Evolutionary conservation across 2,888 invertebrate genomes (phyloP), one percentile per base, ranked within the genome.

Genomic region (Hartigia nigra): DNA sequence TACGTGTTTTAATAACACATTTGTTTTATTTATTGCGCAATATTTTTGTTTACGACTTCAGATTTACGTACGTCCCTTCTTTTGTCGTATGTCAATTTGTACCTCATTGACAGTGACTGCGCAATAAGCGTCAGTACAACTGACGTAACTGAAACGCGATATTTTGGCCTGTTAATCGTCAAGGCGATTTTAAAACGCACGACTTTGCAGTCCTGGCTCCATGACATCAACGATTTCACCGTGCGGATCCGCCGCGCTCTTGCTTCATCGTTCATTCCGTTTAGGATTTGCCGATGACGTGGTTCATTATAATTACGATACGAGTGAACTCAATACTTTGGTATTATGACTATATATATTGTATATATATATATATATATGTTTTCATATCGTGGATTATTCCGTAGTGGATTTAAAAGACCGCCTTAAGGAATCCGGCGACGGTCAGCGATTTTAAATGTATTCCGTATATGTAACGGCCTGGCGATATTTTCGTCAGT

Each of bases 211-310:
- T 39, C 14, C 55, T 55, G 5, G 55, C 23, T 55, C 55, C 55
- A 23, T 55, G 55, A 23, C 55, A 55, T 23, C 23, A 23, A 55
- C 55, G 55, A 55, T 23, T 23, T 23, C 14, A 4, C 14, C 14
- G 1, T 4, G 72, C 34, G 31, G 12, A 31, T 32, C 72, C 12
- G 72, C 12, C 31, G 31, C 72, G 31, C 23, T 3, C 11, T 72
- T 72, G 72, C 72, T 34, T 72, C 34, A 72, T 31, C 72, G 12
- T 36, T n/a, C 36, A 39, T 83, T 80, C 84, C 83, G 82, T 84
- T 85, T 85, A 81, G 83, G 80, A 82, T 81, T 77, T 75, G 39
- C 39, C 81, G 84, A 83, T 86, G 82, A 85, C 84, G 84, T 82
- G 83, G 79, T 77, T 82, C 78, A 82, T 84, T 85, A 82, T 83